phyloP scores from a whole-genome alignment of 2,113 vertebrate genomes.

The Lycaon pictus region DNA sequence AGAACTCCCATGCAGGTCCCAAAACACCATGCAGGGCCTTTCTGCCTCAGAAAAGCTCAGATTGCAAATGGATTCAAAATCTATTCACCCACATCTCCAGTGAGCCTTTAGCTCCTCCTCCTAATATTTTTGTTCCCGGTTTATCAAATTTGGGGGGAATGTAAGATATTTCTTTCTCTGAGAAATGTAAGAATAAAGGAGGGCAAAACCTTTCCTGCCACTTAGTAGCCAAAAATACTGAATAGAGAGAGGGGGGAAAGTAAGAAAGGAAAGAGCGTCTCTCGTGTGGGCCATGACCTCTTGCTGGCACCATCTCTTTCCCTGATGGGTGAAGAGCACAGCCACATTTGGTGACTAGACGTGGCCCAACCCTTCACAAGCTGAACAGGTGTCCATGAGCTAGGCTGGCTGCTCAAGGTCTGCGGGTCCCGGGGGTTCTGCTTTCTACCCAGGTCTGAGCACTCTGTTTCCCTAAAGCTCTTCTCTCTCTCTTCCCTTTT shows the following conservation, averaged over 20 bases:
- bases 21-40: background rate
- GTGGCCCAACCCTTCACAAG: background rate
- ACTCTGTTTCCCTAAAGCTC: background rate
- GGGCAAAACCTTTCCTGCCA: background rate
- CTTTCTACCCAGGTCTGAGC: background rate
- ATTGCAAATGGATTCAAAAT: background rate
- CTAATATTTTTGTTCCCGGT: background rate
- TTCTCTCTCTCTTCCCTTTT: background rate
- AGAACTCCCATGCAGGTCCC: background rate
- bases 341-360: background rate
- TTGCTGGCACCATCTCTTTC: background rate
- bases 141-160: background rate
- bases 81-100: background rate
- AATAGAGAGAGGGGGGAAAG: background rate
- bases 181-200: background rate
- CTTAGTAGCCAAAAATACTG: background rate
- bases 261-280: background rate
- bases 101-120: background rate
- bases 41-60: background rate
- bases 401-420: background rate
- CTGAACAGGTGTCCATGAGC: background rate
- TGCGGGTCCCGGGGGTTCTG: background rate
- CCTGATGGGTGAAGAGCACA: background rate
- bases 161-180: background rate
- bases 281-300: background rate